Evolutionary conservation across 2,797 vertebrate species (phyloP), one percentile per base, ranked within the genome.

Genomic region (Spinibarbus caldwelli): DNA sequence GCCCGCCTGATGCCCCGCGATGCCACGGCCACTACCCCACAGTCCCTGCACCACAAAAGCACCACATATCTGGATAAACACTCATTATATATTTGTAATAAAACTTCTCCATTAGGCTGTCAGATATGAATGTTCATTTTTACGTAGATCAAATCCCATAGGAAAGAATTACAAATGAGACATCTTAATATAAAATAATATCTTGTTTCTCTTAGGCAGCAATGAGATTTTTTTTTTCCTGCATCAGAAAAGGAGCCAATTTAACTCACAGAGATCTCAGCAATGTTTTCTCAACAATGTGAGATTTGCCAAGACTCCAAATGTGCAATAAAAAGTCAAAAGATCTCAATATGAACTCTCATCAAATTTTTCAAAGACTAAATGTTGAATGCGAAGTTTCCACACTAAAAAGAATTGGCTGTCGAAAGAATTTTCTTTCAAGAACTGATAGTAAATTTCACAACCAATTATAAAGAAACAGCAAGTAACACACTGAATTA

Each of bases 271-370:
- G 41, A 45, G 68, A 45, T 72, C 41, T 72, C n/a, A 47, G 41
- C 38, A 26, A 72, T 72, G 41, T 29, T 64, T 64, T 31, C 41
- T 72, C 70, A 45, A 72, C 26, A 72, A 43, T 45, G 38, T 72
- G 41, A 72, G 41, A 29, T 45, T 17, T 72, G 70, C 14, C 41
- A 64, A 72, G 38, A 70, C 68, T 43, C 38, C 23, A 70, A 47
- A 47, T 72, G 43, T 47, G 26, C 5, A 47, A 47, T 73, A 43
- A 21, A 31, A 31, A 21, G 15, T 31, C 14, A 64, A 64, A 15
- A 49, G 26, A 21, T 73, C 43, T 49, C 4, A 0, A 19, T 47
- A 47, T 31, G 4, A 49, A 73, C 43, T 29, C 36, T 38, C 19
- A 14, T 41, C 11, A 68, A 23, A 68, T 68, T 38, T 26, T 47